Base-by-base conservation (phyloP, 2,888 invertebrate species). In the Limnephilus rhombicus region DNA sequence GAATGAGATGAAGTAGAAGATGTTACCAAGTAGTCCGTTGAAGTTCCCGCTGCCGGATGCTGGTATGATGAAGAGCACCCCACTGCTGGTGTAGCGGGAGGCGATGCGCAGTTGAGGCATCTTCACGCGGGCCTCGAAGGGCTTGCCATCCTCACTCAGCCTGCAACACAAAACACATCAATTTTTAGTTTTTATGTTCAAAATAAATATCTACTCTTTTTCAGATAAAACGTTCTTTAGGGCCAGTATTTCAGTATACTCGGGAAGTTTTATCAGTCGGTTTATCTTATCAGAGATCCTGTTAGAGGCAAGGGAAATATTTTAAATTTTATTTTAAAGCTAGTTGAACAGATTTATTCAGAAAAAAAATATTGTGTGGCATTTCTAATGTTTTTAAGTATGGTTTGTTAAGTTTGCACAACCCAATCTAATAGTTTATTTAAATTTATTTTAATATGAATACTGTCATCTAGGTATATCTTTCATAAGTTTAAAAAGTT, bases 41-140 rank as follows among this genome's bases (percentile, higher is more conserved):
- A 97, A 97, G 13, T 97, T 97, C 49, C 97, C 97, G 93, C 97
- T 97, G 91, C 97, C 97, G 93, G 97, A 97, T 0, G 97, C 97
- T 13, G 97, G 98, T 86, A 98, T 96, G 93, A 98, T 97, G 93
- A 98, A 96, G 85, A 98, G 95, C 5, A 97, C 96, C 0, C 98
- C 98, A 91, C 97, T 97, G 94, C 97, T 97, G 24, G 96, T 96
- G 94, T 98, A 98, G 94, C 96, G 96, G 9, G 97, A 96, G 94
- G 97, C 96, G 94, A 98, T 97, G 94, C 96, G 96, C 94, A 98
- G 95, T 93, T 96, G 96, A n/a, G 97, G 97, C 95, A 98, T 97
- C 92, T 96, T 95, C 90, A 98, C 96, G 94, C 96, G 95, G 0
- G 97, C 97, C 95, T 97, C 97, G 94, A 98, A 98, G 80, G 97